A percentile compares a stretch with the other conserved stretches of the same genome.
phyloP scores from a whole-genome alignment of 2,888 invertebrate species.

The Drosophila macrospina region DNA sequence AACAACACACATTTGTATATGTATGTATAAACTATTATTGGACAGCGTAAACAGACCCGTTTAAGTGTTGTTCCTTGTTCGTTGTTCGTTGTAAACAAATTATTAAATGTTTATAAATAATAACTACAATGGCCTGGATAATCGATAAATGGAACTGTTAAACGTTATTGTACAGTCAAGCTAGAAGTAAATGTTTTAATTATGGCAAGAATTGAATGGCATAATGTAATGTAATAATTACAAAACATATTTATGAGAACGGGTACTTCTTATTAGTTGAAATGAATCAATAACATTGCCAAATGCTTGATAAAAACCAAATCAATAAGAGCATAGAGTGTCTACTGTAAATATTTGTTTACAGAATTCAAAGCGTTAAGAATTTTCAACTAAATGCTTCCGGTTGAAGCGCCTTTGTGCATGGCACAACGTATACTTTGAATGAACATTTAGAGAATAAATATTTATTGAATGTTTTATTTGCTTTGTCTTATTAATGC shows the following conservation, averaged over 20 bases:
- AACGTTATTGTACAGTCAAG: neutral
- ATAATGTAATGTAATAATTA: no score
- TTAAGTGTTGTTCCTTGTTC: conserved; percentile 1
- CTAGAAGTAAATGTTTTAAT: neutral
- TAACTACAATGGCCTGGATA: conserved; percentile 9
- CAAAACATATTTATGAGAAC: no score
- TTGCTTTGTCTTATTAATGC: neutral
- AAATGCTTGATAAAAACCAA: neutral
- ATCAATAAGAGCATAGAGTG: neutral
- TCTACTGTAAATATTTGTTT: conserved; percentile 10
- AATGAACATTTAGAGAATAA: no score
- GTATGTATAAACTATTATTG: conserved; percentile 12
- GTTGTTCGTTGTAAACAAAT: conserved; percentile 19
- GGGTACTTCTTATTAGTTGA: no score
- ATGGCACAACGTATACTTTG: no score
- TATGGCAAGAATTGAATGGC: no score
- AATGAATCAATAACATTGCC: no score
- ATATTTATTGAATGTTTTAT: neutral
- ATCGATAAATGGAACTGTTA: conserved; percentile 10
- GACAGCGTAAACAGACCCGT: conserved; percentile 7
- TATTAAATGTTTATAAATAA: conserved; percentile 8
- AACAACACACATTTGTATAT: neutral
- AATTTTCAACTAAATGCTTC: conserved; percentile 1
- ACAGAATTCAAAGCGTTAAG: neutral
- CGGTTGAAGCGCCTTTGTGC: neutral